These are phyloP conservation scores for Argyrosomus japonicus DNA, from an alignment of 2,113 vertebrate genomes.

Conservation along the genomic window DNA sequence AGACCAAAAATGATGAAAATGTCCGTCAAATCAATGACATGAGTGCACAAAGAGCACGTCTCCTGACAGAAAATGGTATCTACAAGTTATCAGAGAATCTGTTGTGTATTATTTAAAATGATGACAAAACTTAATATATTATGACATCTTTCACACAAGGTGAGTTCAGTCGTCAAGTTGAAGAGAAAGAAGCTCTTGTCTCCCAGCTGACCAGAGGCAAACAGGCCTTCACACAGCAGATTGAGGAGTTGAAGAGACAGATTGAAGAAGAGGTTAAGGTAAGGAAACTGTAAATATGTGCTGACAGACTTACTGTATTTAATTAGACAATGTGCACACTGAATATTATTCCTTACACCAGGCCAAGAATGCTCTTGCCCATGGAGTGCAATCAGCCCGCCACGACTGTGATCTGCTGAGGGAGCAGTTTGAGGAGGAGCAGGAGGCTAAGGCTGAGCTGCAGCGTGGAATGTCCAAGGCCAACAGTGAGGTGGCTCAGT, in stretches of 20 bases:
- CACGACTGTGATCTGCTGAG: slow-evolving; percentile 54
- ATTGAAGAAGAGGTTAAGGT: slow-evolving; percentile 79
- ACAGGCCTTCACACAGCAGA: slow-evolving; percentile 83
- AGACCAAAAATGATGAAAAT: slow-evolving; percentile 74
- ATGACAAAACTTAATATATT: no score
- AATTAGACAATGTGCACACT: not conserved
- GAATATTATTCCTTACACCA: slow-evolving; percentile 15
- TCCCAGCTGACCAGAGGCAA: slow-evolving; percentile 86
- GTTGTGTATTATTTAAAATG: no score
- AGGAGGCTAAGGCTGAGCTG: slow-evolving; percentile 48
- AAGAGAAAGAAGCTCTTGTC: slow-evolving; percentile 89
- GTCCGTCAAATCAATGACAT: slow-evolving; percentile 70
- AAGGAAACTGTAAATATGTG: not conserved
- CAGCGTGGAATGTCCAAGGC: slow-evolving; percentile 82
- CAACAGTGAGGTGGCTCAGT: slow-evolving; percentile 84
- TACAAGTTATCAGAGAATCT: no score
- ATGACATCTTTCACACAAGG: slow-evolving; percentile 55
- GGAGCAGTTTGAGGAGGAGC: no score
- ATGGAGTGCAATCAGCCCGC: slow-evolving; percentile 80
- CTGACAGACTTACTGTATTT: not conserved
- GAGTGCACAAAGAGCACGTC: slow-evolving; percentile 67
- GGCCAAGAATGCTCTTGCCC: slow-evolving; percentile 81
- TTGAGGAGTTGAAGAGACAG: slow-evolving; percentile 71
- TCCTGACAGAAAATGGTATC: slow-evolving; percentile 56
- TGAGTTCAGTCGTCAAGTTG: slow-evolving; percentile 86